Conservation (phyloP, 2,888 invertebrate genomes). For the Agrenia bidenticulata region DNA sequence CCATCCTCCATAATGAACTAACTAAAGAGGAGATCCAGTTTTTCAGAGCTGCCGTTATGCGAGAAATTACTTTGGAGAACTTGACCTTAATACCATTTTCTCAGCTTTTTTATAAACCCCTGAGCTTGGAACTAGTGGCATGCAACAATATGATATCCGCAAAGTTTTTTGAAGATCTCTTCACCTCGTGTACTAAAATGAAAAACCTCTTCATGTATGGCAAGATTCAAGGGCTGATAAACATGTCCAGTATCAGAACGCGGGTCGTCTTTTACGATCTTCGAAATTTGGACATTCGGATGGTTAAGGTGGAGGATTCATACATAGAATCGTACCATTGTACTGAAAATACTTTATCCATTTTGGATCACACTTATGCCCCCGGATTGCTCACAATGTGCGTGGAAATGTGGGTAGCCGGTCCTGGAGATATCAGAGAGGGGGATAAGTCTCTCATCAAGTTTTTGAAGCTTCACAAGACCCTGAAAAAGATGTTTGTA, state of each 20-base stretch:
- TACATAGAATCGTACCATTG: neutral
- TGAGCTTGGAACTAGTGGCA: neutral
- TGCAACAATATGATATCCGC: slow-evolving; percentile 14
- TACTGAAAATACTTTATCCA: neutral
- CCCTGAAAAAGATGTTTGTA: too few relatives aligned
- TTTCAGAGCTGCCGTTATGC: slow-evolving; percentile 13
- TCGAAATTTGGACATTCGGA: slow-evolving; percentile 19
- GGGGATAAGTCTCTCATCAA: too few relatives aligned
- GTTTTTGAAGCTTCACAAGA: too few relatives aligned
- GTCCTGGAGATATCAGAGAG: too few relatives aligned
- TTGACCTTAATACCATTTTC: neutral
- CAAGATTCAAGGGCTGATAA: slow-evolving; percentile 8
- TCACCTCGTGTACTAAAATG: slow-evolving; percentile 11
- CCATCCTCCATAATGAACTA: neutral
- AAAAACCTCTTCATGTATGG: slow-evolving; percentile 20
- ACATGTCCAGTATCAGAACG: neutral
- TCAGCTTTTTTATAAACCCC: neutral
- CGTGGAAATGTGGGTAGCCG: too few relatives aligned
- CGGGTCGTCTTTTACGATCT: slow-evolving; percentile 2
- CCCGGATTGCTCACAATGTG: too few relatives aligned
- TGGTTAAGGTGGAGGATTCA: neutral
- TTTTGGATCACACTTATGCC: too few relatives aligned
- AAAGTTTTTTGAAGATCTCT: slow-evolving; percentile 1
- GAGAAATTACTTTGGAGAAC: slow-evolving; percentile 16
- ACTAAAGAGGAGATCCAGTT: slow-evolving; percentile 17